A percentile compares a stretch with the other conserved stretches of the same genome.
Evolutionary conservation across 2,888 invertebrate genomes (phyloP).

Genomic region (Rotaria sp.): DNA sequence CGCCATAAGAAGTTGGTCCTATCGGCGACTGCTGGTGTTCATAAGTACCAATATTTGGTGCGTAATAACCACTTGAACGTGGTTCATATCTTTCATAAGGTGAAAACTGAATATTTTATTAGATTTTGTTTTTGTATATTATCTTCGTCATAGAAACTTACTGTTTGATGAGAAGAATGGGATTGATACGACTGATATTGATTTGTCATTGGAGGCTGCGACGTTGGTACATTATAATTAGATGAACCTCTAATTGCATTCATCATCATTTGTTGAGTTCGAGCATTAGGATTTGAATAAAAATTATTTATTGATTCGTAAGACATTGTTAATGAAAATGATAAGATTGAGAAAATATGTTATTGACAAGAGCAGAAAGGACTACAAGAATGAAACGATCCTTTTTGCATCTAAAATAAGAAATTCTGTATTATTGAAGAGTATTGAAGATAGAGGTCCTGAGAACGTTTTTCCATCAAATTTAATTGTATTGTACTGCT

Average conservation of each 20-base stretch:
- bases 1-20: not conserved
- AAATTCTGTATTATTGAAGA: not conserved
- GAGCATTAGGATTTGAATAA: slow-evolving; percentile 75
- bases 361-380: not conserved
- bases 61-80: not conserved
- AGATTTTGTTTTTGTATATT: not conserved
- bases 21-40: not conserved
- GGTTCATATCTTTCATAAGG: not conserved
- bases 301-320: slow-evolving; percentile 47
- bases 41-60: not conserved
- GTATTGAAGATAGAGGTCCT: not conserved
- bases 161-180: not conserved
- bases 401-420: not conserved
- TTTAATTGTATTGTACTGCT: no score
- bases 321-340: not conserved
- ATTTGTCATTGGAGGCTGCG: not conserved
- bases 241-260: not conserved
- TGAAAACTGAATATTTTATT: not conserved
- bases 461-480: not conserved
- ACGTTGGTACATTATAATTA: not conserved
- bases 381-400: not conserved
- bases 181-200: not conserved
- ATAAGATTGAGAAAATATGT: not conserved
- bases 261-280: not conserved
- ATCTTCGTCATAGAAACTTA: not conserved